phyloP scores from a whole-genome alignment of 2,113 vertebrate genomes.

The Phainopepla nitens region DNA sequence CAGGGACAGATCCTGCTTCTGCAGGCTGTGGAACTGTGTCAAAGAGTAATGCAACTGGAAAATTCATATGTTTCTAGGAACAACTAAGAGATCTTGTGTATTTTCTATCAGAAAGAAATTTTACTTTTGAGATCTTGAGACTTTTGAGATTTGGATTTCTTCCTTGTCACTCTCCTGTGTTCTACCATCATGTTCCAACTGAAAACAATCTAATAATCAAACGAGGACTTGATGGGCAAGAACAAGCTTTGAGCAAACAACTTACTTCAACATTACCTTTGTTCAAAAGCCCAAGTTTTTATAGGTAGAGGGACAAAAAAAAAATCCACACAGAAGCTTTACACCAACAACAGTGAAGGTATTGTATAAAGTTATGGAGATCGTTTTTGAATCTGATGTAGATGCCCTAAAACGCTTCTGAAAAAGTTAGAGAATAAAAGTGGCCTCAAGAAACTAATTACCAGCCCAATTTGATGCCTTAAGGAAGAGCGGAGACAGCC shows the following conservation, averaged over 20 bases:
- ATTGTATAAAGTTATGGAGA: background rate
- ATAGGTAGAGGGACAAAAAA: background rate
- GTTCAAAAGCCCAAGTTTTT: background rate
- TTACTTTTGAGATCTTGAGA: background rate
- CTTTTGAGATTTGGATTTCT: background rate
- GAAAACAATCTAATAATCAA: background rate
- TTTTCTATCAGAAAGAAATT: background rate
- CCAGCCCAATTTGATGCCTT: background rate
- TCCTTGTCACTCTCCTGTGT: background rate
- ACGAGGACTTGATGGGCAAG: background rate
- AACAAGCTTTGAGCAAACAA: background rate
- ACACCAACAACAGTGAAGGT: background rate
- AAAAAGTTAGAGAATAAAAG: background rate
- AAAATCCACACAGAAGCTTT: background rate
- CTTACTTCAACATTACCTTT: background rate
- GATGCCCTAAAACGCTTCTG: background rate
- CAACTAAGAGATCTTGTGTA: background rate
- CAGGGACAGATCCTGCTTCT: background rate
- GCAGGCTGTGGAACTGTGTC: background rate
- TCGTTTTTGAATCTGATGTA: background rate
- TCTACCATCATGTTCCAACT: rapidly evolving
- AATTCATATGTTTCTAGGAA: rapidly evolving
- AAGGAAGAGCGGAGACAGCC: background rate
- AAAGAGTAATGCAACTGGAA: background rate
- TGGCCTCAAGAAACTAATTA: background rate